Evolutionary conservation across 2,888 invertebrate genomes (phyloP).

Genomic region (Coenonympha glycerion): DNA sequence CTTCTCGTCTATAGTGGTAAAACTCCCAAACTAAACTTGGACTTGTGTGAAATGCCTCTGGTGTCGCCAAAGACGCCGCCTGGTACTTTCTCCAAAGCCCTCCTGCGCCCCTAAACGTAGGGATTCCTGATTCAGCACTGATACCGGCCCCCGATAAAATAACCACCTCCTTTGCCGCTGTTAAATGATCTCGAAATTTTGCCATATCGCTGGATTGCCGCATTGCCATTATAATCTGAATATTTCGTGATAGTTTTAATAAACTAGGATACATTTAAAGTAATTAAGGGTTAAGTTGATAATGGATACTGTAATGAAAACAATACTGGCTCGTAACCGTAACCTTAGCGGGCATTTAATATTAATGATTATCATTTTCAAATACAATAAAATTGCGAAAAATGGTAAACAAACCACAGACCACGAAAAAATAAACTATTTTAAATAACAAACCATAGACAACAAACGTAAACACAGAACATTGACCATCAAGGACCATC

Average conservation of each 20-base stretch:
- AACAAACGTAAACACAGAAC: no score
- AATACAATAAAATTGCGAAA: no score
- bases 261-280: slow-evolving; percentile 43
- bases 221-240: slow-evolving; percentile 34
- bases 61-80: slow-evolving; percentile 80
- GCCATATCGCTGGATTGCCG: slow-evolving; percentile 57
- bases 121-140: slow-evolving; percentile 90
- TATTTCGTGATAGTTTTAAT: slow-evolving; percentile 26
- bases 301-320: no score
- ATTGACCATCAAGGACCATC: no score
- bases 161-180: slow-evolving; percentile 78
- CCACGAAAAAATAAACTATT: no score
- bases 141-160: slow-evolving; percentile 86
- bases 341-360: no score
- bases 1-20: slow-evolving; percentile 88
- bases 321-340: no score
- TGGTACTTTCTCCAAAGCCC: slow-evolving; percentile 88
- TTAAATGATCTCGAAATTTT: slow-evolving; percentile 76
- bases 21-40: slow-evolving; percentile 94
- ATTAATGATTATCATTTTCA: no score
- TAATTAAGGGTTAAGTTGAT: no score
- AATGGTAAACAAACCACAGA: no score
- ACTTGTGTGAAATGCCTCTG: slow-evolving; percentile 80
- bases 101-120: slow-evolving; percentile 88
- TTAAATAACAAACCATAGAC: no score